A percentile compares a stretch with the other conserved stretches of the same genome.
Conservation (phyloP, 2,797 vertebrate species). For the Anomalospiza imberbis region DNA sequence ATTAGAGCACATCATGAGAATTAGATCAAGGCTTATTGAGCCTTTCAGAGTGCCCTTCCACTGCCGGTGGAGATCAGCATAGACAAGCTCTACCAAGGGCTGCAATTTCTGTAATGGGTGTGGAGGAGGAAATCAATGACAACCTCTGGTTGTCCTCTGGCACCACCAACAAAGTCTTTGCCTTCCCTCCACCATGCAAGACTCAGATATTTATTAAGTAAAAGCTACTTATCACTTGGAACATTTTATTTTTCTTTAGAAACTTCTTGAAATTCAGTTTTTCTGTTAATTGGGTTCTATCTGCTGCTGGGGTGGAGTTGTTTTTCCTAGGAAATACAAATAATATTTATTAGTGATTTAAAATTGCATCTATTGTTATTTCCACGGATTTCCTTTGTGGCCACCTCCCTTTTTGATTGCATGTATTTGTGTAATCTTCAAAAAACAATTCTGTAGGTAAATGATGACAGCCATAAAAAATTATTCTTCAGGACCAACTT, state of each 20-base stretch:
- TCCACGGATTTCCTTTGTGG: neutral
- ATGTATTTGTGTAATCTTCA: fast-evolving
- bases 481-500: neutral
- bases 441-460: neutral
- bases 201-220: neutral
- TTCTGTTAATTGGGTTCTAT: neutral
- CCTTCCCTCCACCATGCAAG: neutral
- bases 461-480: neutral
- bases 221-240: neutral
- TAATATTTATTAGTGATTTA: neutral
- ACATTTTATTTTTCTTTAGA: neutral
- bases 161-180: neutral
- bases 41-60: neutral
- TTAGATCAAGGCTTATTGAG: neutral
- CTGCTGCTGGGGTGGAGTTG: neutral
- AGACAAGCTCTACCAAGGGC: neutral
- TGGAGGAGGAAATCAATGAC: neutral
- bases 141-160: constrained; percentile 5
- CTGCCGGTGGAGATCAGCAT: neutral
- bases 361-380: neutral
- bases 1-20: neutral
- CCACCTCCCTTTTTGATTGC: neutral
- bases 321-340: neutral
- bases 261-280: neutral
- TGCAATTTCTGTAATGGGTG: constrained; percentile 11